Conservation (phyloP, 2,888 invertebrate genomes). For the Ceriagrion tenellum region DNA sequence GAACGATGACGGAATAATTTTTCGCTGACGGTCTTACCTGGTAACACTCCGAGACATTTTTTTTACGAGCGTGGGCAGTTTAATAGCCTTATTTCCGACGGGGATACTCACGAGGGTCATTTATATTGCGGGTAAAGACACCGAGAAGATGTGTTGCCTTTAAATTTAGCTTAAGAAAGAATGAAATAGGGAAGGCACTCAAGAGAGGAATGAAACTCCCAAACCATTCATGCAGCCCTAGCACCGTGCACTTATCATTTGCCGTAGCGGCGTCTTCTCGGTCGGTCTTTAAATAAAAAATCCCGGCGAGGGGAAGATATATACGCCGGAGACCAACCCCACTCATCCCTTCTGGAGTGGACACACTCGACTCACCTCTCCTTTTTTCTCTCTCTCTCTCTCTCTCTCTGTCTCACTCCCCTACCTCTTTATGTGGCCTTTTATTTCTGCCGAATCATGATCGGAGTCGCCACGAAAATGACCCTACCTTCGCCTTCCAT, state of each 20-base stretch:
- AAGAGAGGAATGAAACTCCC: constrained; percentile 11
- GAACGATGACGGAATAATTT: background rate
- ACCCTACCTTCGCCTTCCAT: constrained; percentile 35
- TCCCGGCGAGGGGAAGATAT: background rate
- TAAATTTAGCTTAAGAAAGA: constrained; percentile 15
- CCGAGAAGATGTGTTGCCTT: constrained; percentile 15
- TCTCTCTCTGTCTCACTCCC: background rate
- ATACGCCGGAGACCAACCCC: constrained; percentile 15
- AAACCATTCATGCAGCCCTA: constrained; percentile 36
- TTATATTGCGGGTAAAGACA: background rate
- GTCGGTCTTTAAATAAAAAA: background rate
- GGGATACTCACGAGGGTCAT: background rate
- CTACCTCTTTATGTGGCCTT: constrained; percentile 32
- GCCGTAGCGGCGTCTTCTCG: background rate
- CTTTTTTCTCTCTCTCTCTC: background rate
- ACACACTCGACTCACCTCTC: background rate
- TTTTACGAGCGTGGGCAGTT: background rate
- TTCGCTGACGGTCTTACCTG: background rate
- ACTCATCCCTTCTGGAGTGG: constrained; percentile 24
- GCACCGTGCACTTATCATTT: constrained; percentile 26
- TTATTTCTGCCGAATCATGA: constrained; percentile 39
- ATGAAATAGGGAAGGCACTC: constrained; percentile 32
- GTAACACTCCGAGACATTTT: too few species aligned
- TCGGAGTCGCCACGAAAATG: constrained; percentile 39
- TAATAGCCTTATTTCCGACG: background rate